These are phyloP conservation scores for Ceratoteleas bidentatus DNA, from an alignment of 1,140 invertebrate species.

Conservation along the genomic window DNA sequence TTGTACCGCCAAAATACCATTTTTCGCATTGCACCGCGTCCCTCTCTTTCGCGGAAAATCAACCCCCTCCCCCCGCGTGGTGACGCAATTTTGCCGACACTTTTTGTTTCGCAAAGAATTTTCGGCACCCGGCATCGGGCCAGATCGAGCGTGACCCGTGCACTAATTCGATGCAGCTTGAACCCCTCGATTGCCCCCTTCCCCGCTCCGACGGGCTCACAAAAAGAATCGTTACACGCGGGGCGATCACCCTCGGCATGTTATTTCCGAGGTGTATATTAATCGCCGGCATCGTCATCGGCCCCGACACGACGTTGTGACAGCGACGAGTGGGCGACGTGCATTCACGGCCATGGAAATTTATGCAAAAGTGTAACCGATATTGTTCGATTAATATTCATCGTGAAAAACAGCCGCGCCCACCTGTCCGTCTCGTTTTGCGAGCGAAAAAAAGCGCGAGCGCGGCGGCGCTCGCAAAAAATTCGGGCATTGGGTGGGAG, in stretches of 20 bases:
- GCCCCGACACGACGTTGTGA: not conserved
- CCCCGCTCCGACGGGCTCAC: constrained; percentile 11
- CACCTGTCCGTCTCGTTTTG: not conserved
- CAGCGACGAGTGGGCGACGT: not conserved
- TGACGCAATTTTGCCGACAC: no score
- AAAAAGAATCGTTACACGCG: constrained; percentile 40
- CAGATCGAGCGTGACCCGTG: constrained; percentile 13
- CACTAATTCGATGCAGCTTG: constrained; percentile 52
- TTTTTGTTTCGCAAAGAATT: no score
- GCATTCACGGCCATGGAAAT: not conserved
- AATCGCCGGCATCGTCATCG: constrained; percentile 2
- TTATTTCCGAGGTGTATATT: constrained; percentile 20
- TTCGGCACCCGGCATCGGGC: no score
- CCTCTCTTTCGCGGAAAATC: no score
- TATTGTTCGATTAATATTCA: not conserved
- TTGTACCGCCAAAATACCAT: no score
- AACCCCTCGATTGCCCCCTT: constrained; percentile 5
- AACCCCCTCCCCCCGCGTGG: no score
- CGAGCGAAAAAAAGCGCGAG: no score
- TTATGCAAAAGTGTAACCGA: constrained; percentile 1
- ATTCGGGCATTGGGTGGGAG: no score
- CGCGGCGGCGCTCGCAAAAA: no score
- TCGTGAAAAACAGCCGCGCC: not conserved
- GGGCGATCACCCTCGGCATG: constrained; percentile 10
- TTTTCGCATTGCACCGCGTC: no score